Conservation (phyloP, 2,888 invertebrate genomes). For the Drosophila siamana region DNA sequence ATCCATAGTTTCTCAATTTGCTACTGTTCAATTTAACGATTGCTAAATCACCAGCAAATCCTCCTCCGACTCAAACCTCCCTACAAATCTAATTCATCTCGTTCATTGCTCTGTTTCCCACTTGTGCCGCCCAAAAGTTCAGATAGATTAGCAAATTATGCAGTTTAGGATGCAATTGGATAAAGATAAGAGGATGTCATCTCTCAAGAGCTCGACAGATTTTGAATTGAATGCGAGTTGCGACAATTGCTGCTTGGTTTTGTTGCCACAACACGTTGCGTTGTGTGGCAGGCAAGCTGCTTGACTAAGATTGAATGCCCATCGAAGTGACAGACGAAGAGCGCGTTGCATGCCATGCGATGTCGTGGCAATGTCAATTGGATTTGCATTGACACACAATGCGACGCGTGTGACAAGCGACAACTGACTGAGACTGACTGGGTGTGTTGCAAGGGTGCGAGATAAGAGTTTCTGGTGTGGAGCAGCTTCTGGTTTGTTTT, state of each 20-base stretch:
- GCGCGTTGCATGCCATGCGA: conserved; percentile 5
- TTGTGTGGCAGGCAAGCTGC: conserved; percentile 18
- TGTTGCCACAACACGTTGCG: conserved; percentile 29
- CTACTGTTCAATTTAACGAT: too few relatives aligned
- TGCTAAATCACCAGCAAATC: too few relatives aligned
- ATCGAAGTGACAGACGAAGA: conserved; percentile 21
- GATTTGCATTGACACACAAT: conserved; percentile 55
- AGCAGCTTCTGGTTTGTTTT: conserved; percentile 59
- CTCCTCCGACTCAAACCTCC: neutral
- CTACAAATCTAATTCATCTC: neutral
- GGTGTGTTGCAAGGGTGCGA: neutral
- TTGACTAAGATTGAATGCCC: conserved; percentile 58
- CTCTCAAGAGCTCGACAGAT: conserved; percentile 35
- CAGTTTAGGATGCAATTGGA: conserved; percentile 18
- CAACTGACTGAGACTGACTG: neutral
- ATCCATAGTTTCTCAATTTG: too few relatives aligned
- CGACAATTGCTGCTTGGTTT: conserved; percentile 34
- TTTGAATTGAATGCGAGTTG: conserved; percentile 42
- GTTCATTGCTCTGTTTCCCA: neutral
- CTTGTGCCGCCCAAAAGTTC: neutral
- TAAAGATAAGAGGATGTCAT: conserved; percentile 22
- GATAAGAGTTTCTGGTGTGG: conserved; percentile 18
- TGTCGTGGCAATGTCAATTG: conserved; percentile 56
- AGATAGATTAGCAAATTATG: conserved; percentile 30
- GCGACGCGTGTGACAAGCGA: conserved; percentile 1